Base-by-base conservation (phyloP, 2,797 vertebrate species). In the Diplodus puntazzo region DNA sequence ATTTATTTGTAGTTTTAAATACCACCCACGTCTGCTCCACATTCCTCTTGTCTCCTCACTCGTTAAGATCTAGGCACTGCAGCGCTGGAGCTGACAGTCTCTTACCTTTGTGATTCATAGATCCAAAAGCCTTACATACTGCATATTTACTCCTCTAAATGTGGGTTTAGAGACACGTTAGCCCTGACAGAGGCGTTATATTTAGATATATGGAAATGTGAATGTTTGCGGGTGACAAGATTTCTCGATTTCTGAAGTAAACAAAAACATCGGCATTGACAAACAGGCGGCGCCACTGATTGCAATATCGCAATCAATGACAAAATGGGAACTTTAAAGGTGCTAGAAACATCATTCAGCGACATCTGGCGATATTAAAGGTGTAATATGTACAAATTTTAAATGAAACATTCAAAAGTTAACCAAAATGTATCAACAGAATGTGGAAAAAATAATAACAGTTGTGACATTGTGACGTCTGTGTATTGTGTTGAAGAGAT, bases 1-100 rank as follows among this genome's bases (percentile, higher is more conserved):
- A 94, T 94, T 94, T 92, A 93, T 93, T 92, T 94, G 86, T 92
- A 89, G 89, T 93, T 95, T 94, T 94, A 92, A 95, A 95, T 90
- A 95, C 94, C 94, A 86, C 94, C 93, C 94, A 95, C 93, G 87
- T 93, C 89, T 94, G 92, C 91, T 94, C 92, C 89, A 90, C 89
- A 92, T 93, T 91, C 81, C 90, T 89, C 89, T 87, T 88, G 82
- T 94, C 90, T 94, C 81, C 75, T 85, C 82, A 81, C 88, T 88
- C 70, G 85, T 89, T 92, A 78, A 83, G 92, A 92, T 93, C 91
- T 84, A 73, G 89, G 84, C 92, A 77, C 90, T 88, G 84, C 91
- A 83, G 88, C 87, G 86, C 58, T 64, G 59, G 81, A 88, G 91
- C 89, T 93, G 93, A 94, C 94, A 95, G 92, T 89, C 87, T 91